Evolutionary conservation across 1,140 invertebrate genomes (phyloP).

Genomic region (Zaprionus ornatus): DNA sequence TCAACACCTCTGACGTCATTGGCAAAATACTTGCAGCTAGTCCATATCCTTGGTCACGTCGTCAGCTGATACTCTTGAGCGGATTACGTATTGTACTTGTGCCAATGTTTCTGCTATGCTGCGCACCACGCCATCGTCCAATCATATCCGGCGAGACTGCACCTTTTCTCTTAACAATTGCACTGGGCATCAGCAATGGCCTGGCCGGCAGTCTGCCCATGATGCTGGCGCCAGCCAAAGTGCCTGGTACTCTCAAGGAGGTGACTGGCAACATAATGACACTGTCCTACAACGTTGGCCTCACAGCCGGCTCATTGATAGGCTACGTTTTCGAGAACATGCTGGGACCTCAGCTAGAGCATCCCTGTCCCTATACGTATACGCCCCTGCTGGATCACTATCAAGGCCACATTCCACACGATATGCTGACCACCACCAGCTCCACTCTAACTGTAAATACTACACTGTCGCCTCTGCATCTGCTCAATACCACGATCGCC

Average conservation of each 20-base stretch:
- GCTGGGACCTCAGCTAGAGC: conserved; percentile 86
- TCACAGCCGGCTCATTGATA: conserved; percentile 91
- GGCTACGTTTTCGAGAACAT: conserved; percentile 92
- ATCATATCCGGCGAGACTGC: conserved; percentile 88
- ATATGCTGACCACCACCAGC: conserved; percentile 50
- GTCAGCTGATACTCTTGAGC: conserved; percentile 89
- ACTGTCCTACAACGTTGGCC: conserved; percentile 92
- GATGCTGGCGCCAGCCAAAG: conserved; percentile 93
- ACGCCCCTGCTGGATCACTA: conserved; percentile 61
- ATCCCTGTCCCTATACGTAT: conserved; percentile 83
- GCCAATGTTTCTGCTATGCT: conserved; percentile 91
- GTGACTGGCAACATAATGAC: conserved; percentile 97
- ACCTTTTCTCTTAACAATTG: conserved; percentile 87
- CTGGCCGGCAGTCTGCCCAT: conserved; percentile 95
- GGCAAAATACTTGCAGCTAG: conserved; percentile 93
- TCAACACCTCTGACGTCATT: conserved; percentile 93
- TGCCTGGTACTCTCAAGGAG: conserved; percentile 90
- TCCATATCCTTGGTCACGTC: conserved; percentile 91
- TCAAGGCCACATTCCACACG: conserved; percentile 47
- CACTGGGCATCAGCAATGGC: conserved; percentile 93
- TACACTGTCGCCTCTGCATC: conserved; percentile 51
- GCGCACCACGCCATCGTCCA: conserved; percentile 89
- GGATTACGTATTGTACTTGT: conserved; percentile 89
- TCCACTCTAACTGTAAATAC: conserved; percentile 46
- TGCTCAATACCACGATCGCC: conserved; percentile 67